Evolutionary conservation across 2,797 vertebrate species (phyloP).

Genomic region (Liasis olivaceus): DNA sequence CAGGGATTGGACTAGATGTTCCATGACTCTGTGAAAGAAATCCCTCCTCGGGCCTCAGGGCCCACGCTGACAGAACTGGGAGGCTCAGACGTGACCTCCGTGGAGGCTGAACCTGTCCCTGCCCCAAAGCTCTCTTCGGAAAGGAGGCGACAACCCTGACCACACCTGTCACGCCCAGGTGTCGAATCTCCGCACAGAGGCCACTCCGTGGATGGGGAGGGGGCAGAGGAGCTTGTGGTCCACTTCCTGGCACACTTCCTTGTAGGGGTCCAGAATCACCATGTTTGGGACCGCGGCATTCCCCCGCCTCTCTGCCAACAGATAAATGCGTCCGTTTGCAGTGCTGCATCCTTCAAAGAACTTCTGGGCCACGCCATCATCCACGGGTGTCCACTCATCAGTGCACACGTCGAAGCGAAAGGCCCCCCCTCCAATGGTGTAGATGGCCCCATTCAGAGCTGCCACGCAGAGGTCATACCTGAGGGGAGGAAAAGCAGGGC

Average conservation of each 20-base stretch:
- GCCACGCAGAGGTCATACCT: slow-evolving; percentile 90
- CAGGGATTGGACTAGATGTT: neutral
- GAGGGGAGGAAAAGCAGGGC: neutral
- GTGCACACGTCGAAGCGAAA: slow-evolving; percentile 85
- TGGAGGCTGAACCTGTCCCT: accelerated
- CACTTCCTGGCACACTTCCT: slow-evolving; percentile 79
- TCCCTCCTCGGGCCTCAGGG: neutral
- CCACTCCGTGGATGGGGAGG: slow-evolving; percentile 82
- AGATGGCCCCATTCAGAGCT: slow-evolving; percentile 84
- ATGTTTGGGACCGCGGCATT: slow-evolving; percentile 78
- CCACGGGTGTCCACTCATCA: slow-evolving; percentile 82
- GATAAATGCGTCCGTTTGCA: slow-evolving; percentile 81
- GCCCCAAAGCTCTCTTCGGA: accelerated
- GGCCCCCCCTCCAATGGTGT: slow-evolving; percentile 83
- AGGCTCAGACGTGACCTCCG: neutral
- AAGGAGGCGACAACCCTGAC: neutral
- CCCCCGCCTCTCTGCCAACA: slow-evolving; percentile 82
- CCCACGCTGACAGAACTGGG: neutral
- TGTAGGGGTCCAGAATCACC: slow-evolving; percentile 86
- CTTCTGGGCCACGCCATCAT: slow-evolving; percentile 77
- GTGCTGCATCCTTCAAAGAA: slow-evolving; percentile 88
- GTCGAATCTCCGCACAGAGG: slow-evolving; percentile 70
- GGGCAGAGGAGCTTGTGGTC: slow-evolving; percentile 82
- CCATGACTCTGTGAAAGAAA: neutral
- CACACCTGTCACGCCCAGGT: neutral